These are phyloP conservation scores for Palythoa grandiflora DNA, from an alignment of 92 coral and sea anemone genomes.

Conservation along the genomic window DNA sequence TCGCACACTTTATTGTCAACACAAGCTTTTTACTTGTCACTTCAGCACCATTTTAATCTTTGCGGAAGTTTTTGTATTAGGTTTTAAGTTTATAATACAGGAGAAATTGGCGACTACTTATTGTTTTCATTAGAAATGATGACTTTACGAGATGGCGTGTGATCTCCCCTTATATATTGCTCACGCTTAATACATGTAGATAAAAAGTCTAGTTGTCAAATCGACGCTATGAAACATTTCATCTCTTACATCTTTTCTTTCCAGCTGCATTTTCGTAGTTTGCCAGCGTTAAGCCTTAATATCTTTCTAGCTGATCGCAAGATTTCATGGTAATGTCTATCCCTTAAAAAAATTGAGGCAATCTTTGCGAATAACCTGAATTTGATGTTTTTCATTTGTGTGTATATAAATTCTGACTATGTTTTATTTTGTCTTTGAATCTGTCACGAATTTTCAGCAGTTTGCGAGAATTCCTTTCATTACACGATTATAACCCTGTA, in stretches of 20 bases:
- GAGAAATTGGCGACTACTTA: background rate
- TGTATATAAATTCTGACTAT: background rate
- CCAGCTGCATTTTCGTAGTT: background rate
- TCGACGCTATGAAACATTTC: background rate
- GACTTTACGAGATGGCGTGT: constrained; percentile 9
- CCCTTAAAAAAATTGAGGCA: background rate
- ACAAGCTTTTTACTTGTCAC: background rate
- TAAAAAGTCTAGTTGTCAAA: background rate
- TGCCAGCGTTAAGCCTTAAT: background rate
- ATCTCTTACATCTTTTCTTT: background rate
- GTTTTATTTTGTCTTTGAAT: background rate
- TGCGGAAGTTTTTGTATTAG: background rate
- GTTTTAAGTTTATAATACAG: constrained; percentile 19
- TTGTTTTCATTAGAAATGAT: constrained; percentile 13
- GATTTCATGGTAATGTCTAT: background rate
- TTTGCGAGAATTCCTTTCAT: constrained; percentile 28
- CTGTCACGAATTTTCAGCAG: constrained; percentile 13
- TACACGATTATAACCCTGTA: background rate
- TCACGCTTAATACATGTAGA: background rate
- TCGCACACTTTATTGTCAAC: background rate
- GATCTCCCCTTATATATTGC: constrained; percentile 18
- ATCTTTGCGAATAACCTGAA: background rate
- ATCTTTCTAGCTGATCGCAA: background rate
- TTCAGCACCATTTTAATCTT: background rate
- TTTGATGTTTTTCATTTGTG: background rate